Conservation (phyloP, 2,888 invertebrate genomes). For the Philereme transversata region DNA sequence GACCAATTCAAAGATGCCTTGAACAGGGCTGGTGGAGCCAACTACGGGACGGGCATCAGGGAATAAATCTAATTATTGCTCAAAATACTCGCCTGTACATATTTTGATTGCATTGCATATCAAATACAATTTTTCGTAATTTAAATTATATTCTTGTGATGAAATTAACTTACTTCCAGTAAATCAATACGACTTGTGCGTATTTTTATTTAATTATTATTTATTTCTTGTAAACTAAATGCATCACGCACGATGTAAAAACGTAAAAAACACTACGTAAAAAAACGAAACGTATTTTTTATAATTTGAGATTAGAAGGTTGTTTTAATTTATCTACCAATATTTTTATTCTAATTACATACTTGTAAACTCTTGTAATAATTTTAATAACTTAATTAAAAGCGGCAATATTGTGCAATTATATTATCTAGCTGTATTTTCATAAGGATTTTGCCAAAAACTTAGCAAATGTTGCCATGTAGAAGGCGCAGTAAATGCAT, state of each 20-base stretch:
- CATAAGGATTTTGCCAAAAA: constrained; percentile 67
- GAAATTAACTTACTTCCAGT: constrained; percentile 22
- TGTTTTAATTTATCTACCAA: constrained; percentile 48
- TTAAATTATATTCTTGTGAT: constrained; percentile 23
- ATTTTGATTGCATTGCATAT: constrained; percentile 42
- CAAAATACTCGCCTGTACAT: constrained; percentile 45
- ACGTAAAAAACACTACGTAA: too few species aligned
- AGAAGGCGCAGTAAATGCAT: constrained; percentile 72
- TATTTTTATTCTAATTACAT: constrained; percentile 41
- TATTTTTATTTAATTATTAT: constrained; percentile 28
- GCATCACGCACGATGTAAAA: neutral
- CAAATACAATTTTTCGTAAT: constrained; percentile 24
- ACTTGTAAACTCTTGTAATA: constrained; percentile 39
- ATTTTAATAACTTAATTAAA: constrained; percentile 25
- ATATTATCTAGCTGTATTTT: constrained; percentile 50
- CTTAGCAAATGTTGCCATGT: constrained; percentile 70
- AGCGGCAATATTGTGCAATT: constrained; percentile 57
- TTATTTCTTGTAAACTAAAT: constrained; percentile 12
- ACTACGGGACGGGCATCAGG: constrained; percentile 90
- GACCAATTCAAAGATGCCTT: constrained; percentile 87
- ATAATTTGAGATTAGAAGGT: constrained; percentile 45
- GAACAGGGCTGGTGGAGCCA: constrained; percentile 90
- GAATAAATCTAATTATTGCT: constrained; percentile 79
- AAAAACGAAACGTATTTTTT: constrained; percentile 27
- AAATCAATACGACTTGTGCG: constrained; percentile 24